Conservation (phyloP, 2,797 vertebrate species). For the Denticeps clupeoides region DNA sequence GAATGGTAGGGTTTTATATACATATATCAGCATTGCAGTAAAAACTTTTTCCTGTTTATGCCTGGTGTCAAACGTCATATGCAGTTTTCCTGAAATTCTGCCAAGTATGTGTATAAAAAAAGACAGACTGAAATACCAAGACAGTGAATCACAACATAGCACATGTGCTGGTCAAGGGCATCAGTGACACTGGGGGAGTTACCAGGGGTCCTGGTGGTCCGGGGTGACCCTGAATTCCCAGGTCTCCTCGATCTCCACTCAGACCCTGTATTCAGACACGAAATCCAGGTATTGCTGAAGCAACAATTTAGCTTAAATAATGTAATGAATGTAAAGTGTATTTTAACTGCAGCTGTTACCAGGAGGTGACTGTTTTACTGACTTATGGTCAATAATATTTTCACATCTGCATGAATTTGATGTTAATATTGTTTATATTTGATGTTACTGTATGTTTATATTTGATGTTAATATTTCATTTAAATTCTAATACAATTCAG, state of each 20-base stretch:
- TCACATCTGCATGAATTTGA: too few relatives aligned
- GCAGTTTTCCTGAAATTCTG: too few relatives aligned
- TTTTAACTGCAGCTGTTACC: too few relatives aligned
- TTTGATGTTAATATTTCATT: too few relatives aligned
- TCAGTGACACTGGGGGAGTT: not conserved
- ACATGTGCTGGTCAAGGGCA: not conserved
- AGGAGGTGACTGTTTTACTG: too few relatives aligned
- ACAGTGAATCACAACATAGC: not conserved
- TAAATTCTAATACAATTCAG: too few relatives aligned
- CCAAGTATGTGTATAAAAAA: not conserved
- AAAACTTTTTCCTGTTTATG: too few relatives aligned
- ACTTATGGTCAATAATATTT: too few relatives aligned
- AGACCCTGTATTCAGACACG: not conserved
- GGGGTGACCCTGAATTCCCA: not conserved
- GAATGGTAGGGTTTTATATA: slow-evolving; percentile 3
- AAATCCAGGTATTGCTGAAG: not conserved
- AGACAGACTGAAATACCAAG: too few relatives aligned
- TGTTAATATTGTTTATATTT: too few relatives aligned
- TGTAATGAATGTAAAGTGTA: not conserved
- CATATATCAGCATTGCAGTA: not conserved
- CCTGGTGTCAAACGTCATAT: too few relatives aligned
- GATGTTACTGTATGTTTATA: too few relatives aligned
- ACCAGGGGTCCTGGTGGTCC: not conserved
- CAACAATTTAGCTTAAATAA: not conserved
- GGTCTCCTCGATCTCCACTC: not conserved